Percentiles rank a stretch among this genome's conserved stretches.
These are phyloP conservation scores for Labroides dimidiatus DNA, from an alignment of 2,797 vertebrate genomes.

Conservation along the genomic window DNA sequence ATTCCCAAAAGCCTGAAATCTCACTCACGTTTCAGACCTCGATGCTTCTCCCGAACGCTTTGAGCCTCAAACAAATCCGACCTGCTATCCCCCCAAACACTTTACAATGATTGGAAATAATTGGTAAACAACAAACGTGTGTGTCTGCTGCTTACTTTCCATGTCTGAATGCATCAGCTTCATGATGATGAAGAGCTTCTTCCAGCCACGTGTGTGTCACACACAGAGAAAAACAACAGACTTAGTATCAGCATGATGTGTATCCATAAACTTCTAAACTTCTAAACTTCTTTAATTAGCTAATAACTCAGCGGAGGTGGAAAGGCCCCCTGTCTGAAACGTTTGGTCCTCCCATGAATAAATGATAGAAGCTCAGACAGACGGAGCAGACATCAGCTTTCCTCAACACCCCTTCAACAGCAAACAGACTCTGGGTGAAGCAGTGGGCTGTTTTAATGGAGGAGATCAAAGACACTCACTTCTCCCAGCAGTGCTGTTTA, in stretches of 20 bases:
- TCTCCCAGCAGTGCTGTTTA: too few species aligned
- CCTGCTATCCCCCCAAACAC: slow-evolving; percentile 49
- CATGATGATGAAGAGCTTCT: slow-evolving; percentile 49
- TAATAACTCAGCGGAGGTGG: neutral
- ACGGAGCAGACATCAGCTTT: too few species aligned
- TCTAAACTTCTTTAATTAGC: slow-evolving; percentile 75
- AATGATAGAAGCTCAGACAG: too few species aligned
- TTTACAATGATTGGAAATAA: slow-evolving; percentile 75
- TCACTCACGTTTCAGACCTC: slow-evolving; percentile 12
- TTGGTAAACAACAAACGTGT: slow-evolving; percentile 63
- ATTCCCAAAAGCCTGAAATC: neutral
- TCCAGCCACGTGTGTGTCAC: slow-evolving; percentile 21
- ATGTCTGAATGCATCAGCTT: slow-evolving; percentile 53
- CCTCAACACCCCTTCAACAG: too few species aligned
- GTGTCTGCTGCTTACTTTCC: slow-evolving; percentile 48
- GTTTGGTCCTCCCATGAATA: too few species aligned
- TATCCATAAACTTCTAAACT: slow-evolving; percentile 20
- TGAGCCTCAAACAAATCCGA: slow-evolving; percentile 35
- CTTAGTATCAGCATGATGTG: slow-evolving; percentile 23
- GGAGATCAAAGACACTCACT: too few species aligned
- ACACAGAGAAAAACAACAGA: slow-evolving; percentile 11
- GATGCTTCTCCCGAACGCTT: neutral
- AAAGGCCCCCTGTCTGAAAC: too few species aligned
- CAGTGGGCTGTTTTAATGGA: too few species aligned
- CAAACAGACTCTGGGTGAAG: too few species aligned